phyloP scores from a whole-genome alignment of 2,888 invertebrate species.

The Orthosia cruda region DNA sequence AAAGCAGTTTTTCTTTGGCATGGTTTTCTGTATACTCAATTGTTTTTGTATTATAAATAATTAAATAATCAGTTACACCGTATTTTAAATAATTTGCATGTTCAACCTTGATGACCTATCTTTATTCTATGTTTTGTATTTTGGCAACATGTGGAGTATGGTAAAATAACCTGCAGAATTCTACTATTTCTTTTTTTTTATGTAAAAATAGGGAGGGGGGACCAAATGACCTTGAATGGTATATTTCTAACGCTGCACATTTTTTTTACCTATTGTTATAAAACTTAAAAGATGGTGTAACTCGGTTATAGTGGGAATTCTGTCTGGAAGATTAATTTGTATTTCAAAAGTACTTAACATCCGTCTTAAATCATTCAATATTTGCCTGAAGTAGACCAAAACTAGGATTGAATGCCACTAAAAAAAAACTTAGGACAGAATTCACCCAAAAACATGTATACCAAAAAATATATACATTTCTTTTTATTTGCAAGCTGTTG shows the following conservation, averaged over 20 bases:
- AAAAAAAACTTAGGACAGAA: constrained; percentile 61
- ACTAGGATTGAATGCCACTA: not conserved
- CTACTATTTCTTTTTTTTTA: not conserved
- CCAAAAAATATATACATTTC: constrained; percentile 64
- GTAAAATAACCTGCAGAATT: constrained; percentile 8
- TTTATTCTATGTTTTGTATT: constrained; percentile 15
- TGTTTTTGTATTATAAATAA: constrained; percentile 18
- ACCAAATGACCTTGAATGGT: constrained; percentile 15
- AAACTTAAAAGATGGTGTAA: constrained; percentile 62
- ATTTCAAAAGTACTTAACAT: not conserved
- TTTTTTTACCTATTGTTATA: not conserved
- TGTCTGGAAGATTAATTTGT: constrained; percentile 47
- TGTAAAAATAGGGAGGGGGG: constrained; percentile 36
- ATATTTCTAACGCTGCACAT: constrained; percentile 4
- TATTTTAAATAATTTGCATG: constrained; percentile 53
- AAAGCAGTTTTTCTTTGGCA: constrained; percentile 42
- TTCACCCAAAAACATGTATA: constrained; percentile 48
- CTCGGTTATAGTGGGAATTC: constrained; percentile 60
- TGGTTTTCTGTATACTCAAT: constrained; percentile 51
- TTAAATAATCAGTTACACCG: constrained; percentile 57
- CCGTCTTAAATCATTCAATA: not conserved
- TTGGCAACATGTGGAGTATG: constrained; percentile 16
- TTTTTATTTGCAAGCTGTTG: constrained; percentile 89
- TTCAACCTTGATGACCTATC: not conserved
- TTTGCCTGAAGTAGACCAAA: not conserved